Conservation (phyloP, 2,113 vertebrate genomes). For the Daubentonia madagascariensis region DNA sequence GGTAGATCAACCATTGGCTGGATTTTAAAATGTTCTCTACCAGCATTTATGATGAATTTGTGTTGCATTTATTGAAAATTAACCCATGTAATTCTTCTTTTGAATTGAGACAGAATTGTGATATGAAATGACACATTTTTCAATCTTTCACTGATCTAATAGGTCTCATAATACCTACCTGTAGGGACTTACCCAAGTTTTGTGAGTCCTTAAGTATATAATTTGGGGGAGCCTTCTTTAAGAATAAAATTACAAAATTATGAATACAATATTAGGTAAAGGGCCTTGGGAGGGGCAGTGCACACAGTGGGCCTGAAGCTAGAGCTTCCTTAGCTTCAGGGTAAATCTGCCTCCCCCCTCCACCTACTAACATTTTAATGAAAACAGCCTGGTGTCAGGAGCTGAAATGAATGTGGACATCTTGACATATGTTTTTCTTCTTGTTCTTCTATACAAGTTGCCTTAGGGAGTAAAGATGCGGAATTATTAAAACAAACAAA, state of each 20-base stretch:
- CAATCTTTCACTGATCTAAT: background rate
- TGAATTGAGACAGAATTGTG: background rate
- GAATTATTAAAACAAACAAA: constrained; percentile 30
- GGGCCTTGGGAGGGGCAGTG: background rate
- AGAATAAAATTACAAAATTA: background rate
- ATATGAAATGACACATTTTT: background rate
- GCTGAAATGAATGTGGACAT: background rate
- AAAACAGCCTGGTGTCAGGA: background rate
- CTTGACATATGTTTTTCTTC: background rate
- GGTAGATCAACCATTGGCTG: background rate
- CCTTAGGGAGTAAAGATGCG: constrained; percentile 17
- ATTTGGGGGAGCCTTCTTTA: background rate
- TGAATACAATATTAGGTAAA: background rate
- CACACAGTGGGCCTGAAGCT: background rate
- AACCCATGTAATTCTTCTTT: constrained; percentile 10
- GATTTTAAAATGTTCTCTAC: constrained; percentile 14
- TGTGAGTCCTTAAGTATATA: background rate
- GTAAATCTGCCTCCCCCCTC: background rate
- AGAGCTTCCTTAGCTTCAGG: background rate
- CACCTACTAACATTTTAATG: background rate
- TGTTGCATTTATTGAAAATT: constrained; percentile 10
- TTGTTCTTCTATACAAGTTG: constrained; percentile 16
- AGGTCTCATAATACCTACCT: background rate
- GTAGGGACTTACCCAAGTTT: background rate
- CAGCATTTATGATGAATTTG: constrained; percentile 6